A percentile compares a stretch with the other conserved stretches of the same genome.
Evolutionary conservation across 92 coral and sea anemone species (phyloP).

Genomic region (Ricordea florida): DNA sequence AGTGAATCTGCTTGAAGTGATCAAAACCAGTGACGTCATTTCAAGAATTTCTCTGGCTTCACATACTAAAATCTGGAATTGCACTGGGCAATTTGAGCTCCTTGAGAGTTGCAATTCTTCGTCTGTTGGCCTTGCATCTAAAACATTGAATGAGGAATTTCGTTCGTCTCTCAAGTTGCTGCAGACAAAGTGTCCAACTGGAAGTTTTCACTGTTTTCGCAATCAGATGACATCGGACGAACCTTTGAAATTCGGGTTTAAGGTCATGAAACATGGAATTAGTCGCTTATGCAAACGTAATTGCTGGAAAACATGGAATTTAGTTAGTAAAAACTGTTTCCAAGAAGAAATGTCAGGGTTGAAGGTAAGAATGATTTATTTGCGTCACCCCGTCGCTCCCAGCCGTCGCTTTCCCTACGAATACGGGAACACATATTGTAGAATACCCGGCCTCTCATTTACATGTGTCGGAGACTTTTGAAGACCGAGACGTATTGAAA

Average conservation of each 20-base stretch:
- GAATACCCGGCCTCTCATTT: too few relatives aligned
- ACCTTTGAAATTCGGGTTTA: conserved; percentile 9
- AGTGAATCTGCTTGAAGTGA: neutral
- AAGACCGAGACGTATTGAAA: too few relatives aligned
- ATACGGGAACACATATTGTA: too few relatives aligned
- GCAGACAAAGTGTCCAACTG: conserved; percentile 12
- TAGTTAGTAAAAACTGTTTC: neutral
- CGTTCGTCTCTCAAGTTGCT: neutral
- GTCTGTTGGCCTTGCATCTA: neutral
- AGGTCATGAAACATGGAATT: neutral
- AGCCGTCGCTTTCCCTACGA: too few relatives aligned
- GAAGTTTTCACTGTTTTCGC: conserved; percentile 33
- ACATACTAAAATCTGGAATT: too few relatives aligned
- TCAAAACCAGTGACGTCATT: neutral
- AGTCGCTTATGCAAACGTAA: conserved; percentile 1
- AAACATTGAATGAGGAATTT: neutral
- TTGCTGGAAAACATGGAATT: conserved; percentile 31
- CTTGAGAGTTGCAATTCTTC: neutral
- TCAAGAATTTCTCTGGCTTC: neutral
- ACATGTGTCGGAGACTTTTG: too few relatives aligned
- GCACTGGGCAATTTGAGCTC: neutral
- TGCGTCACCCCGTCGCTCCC: too few relatives aligned
- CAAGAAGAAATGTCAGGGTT: neutral
- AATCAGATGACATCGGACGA: neutral
- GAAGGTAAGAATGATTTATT: conserved; percentile 10